Conservation (phyloP, 2,888 invertebrate genomes). For the Trichogramma dendrolimi region DNA sequence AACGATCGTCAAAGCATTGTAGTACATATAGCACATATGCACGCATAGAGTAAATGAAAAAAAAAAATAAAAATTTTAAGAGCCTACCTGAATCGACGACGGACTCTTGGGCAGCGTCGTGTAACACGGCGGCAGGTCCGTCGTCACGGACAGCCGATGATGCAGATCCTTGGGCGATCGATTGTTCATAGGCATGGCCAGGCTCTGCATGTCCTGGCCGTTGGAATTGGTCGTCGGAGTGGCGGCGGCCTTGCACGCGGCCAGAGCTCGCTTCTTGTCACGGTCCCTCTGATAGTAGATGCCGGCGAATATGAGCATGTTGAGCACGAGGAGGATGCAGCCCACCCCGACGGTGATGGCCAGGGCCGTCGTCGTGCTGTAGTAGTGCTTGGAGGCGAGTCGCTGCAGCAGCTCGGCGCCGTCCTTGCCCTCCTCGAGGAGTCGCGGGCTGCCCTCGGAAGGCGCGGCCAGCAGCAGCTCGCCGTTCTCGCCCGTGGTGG, state of each 20-base stretch:
- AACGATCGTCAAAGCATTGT: not conserved
- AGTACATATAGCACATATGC: not conserved
- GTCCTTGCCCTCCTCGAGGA: slow-evolving; percentile 52
- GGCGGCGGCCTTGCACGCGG: slow-evolving; percentile 41
- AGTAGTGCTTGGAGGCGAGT: slow-evolving; percentile 57
- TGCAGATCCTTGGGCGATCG: slow-evolving; percentile 48
- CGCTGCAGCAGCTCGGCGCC: slow-evolving; percentile 56
- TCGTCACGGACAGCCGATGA: slow-evolving; percentile 35
- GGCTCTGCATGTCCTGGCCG: slow-evolving; percentile 44
- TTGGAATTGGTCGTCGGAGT: slow-evolving; percentile 38
- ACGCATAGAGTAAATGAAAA: not conserved
- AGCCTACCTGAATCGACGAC: slow-evolving; percentile 32
- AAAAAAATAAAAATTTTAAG: not conserved
- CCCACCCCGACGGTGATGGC: slow-evolving; percentile 75
- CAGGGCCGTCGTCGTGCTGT: slow-evolving; percentile 72
- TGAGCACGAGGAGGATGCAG: slow-evolving; percentile 66
- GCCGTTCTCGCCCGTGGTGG: slow-evolving; percentile 38
- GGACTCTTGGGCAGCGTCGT: slow-evolving; percentile 52
- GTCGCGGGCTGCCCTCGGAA: slow-evolving; percentile 42
- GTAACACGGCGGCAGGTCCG: slow-evolving; percentile 56
- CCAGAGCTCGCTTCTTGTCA: slow-evolving; percentile 50
- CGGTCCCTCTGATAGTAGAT: slow-evolving; percentile 70
- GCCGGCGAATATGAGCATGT: slow-evolving; percentile 73
- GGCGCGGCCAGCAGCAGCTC: slow-evolving; percentile 26
- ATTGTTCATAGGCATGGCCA: slow-evolving; percentile 47